A percentile compares a stretch with the other conserved stretches of the same genome.
These are phyloP conservation scores for Drosophila nigricruria DNA, from an alignment of 2,888 invertebrate species.

Conservation along the genomic window DNA sequence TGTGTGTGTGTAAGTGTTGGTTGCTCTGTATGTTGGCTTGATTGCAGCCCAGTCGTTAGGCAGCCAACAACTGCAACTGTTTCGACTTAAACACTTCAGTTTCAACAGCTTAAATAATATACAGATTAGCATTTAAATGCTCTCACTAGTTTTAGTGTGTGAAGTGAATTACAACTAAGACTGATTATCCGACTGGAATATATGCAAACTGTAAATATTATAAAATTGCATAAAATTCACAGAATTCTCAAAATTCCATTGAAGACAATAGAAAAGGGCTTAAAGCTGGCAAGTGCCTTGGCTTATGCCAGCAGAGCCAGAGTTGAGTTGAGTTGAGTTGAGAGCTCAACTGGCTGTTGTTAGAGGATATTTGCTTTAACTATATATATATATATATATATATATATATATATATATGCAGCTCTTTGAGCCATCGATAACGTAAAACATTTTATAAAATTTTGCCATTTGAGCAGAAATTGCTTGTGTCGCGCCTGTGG, in stretches of 20 bases:
- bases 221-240: too few species aligned
- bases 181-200: background rate
- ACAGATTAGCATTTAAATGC: constrained; percentile 1
- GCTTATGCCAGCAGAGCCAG: too few species aligned
- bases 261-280: background rate
- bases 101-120: background rate
- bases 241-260: too few species aligned
- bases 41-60: constrained; percentile 1
- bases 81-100: background rate
- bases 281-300: background rate
- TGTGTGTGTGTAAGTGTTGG: background rate
- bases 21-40: background rate
- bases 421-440: constrained; percentile 6
- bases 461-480: background rate
- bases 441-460: background rate
- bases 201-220: background rate
- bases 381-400: background rate
- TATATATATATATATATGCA: background rate
- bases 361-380: too few species aligned
- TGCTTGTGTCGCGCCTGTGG: background rate
- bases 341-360: too few species aligned
- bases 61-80: background rate
- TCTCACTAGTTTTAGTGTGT: background rate
- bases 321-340: too few species aligned
- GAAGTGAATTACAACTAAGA: background rate